Conservation (phyloP, 2,888 invertebrate genomes). For the Caenorhabditis zanzibari region DNA sequence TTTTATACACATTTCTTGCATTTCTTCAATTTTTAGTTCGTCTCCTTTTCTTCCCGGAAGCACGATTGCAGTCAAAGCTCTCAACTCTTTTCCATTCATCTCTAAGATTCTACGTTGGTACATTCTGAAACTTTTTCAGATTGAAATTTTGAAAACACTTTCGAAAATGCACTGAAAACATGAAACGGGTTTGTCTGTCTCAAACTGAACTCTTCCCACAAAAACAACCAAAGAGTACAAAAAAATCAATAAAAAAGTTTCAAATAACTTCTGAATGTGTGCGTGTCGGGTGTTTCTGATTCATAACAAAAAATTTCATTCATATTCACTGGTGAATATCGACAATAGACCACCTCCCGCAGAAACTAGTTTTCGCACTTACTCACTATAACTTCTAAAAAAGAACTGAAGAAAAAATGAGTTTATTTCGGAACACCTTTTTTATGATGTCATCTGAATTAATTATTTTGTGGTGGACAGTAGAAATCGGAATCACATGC, state of each 20-base stretch:
- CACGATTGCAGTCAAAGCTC: constrained; percentile 63
- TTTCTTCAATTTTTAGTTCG: constrained; percentile 50
- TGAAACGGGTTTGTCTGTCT: constrained; percentile 1
- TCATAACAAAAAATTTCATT: constrained; percentile 30
- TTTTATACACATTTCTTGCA: constrained; percentile 71
- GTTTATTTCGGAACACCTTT: constrained; percentile 1
- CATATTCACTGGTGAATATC: constrained; percentile 54
- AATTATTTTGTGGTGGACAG: constrained; percentile 39
- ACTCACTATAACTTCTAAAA: background rate
- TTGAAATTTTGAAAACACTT: background rate
- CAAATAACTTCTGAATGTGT: constrained; percentile 14
- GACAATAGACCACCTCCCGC: background rate
- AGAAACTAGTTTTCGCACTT: constrained; percentile 46
- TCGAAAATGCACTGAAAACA: background rate
- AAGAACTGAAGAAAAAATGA: background rate
- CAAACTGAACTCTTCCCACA: background rate
- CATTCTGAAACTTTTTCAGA: constrained; percentile 20
- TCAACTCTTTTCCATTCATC: constrained; percentile 62
- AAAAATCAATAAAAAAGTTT: constrained; percentile 21
- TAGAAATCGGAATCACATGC: constrained; percentile 64
- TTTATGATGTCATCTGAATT: constrained; percentile 16
- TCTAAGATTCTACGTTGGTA: constrained; percentile 58
- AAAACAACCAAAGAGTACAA: constrained; percentile 1
- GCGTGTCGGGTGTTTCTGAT: constrained; percentile 15
- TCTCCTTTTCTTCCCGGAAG: constrained; percentile 63